Conservation (phyloP, 2,888 invertebrate species). For the Hirtodrosophila confusa region DNA sequence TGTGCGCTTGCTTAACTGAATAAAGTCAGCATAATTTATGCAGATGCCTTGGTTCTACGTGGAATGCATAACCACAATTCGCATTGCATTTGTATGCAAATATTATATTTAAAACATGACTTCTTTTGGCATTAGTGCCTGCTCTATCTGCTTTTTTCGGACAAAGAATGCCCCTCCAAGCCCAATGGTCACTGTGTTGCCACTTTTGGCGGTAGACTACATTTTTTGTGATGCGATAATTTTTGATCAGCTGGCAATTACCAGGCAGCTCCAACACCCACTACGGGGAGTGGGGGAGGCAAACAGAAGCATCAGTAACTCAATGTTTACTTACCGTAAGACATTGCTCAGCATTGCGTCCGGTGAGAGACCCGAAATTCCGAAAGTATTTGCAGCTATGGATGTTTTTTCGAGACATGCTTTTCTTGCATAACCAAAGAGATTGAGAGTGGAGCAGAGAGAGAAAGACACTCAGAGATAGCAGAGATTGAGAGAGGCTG, state of each 20-base stretch:
- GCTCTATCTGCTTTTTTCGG: no score
- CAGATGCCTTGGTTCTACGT: background rate
- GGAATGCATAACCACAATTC: conserved; percentile 3
- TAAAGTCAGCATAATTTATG: background rate
- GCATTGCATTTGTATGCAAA: conserved; percentile 21
- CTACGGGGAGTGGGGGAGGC: background rate
- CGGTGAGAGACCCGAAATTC: conserved; percentile 22
- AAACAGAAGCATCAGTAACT: conserved; percentile 23
- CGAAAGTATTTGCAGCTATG: conserved; percentile 4
- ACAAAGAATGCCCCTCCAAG: no score
- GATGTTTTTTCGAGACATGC: conserved; percentile 23
- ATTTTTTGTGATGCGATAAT: no score
- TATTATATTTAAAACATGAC: conserved; percentile 1
- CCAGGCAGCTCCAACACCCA: conserved; percentile 47
- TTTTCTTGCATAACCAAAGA: conserved; percentile 58
- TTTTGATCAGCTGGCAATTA: conserved; percentile 29
- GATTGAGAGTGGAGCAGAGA: background rate
- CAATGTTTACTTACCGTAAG: conserved; percentile 60
- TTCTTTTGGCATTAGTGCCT: background rate
- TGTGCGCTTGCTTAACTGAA: no score
- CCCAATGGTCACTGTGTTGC: no score
- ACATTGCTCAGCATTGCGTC: conserved; percentile 13
- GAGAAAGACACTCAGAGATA: background rate
- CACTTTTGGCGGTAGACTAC: no score
- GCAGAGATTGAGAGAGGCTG: background rate